Conservation (phyloP, 2,113 vertebrate species). For the Corythoichthys intestinalis region DNA sequence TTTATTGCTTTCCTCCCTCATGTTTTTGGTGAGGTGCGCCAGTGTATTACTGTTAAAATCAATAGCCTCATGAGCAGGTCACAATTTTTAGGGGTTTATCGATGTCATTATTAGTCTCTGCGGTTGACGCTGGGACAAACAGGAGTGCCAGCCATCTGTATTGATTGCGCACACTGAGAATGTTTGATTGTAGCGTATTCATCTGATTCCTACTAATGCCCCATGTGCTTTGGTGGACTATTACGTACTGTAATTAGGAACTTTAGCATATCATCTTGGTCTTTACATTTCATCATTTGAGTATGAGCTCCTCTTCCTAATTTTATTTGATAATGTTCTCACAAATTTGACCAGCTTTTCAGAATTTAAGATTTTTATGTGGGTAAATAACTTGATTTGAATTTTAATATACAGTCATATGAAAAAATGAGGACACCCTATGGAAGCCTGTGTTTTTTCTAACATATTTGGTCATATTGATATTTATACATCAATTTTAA, state of each 20-base stretch:
- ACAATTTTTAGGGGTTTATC: conserved; percentile 79
- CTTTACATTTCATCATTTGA: not conserved
- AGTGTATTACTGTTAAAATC: conserved; percentile 77
- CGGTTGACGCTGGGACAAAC: conserved; percentile 40
- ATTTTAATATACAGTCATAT: not conserved
- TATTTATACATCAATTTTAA: too few species aligned
- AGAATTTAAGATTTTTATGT: not conserved
- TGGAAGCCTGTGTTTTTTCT: too few species aligned
- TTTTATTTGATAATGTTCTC: not conserved
- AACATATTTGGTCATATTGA: too few species aligned
- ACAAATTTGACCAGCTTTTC: not conserved
- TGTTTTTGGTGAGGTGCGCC: conserved; percentile 46
- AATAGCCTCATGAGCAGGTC: conserved; percentile 55
- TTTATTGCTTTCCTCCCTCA: conserved; percentile 80
- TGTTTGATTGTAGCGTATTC: conserved; percentile 7
- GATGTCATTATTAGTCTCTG: conserved; percentile 84
- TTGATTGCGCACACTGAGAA: conserved; percentile 34
- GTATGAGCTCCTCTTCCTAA: not conserved
- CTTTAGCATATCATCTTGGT: not conserved
- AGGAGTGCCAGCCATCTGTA: conserved; percentile 27
- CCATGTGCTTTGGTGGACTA: not conserved
- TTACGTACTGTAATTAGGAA: not conserved
- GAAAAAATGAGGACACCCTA: too few species aligned
- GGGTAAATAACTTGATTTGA: not conserved
- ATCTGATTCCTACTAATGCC: conserved; percentile 2